phyloP scores from a whole-genome alignment of 2,888 invertebrate genomes.

The Diloba caeruleocephala region DNA sequence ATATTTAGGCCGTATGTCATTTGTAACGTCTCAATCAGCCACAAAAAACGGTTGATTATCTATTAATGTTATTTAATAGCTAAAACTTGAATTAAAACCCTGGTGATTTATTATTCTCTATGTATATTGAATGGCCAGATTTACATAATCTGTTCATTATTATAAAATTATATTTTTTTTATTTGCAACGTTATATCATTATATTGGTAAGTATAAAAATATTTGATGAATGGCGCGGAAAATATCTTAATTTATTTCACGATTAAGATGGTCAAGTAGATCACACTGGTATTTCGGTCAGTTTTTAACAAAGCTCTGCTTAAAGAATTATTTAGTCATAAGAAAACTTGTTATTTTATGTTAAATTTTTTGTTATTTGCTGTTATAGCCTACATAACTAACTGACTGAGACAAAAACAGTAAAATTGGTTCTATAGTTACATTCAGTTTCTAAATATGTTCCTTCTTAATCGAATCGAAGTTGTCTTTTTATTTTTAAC shows the following conservation, averaged over 20 bases:
- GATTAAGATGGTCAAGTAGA: constrained; percentile 47
- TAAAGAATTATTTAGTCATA: background rate
- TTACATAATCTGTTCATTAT: constrained; percentile 67
- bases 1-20: constrained; percentile 61
- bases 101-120: constrained; percentile 63
- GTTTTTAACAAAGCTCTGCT: background rate
- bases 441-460: constrained; percentile 6
- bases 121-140: constrained; percentile 58
- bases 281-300: constrained; percentile 5
- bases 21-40: constrained; percentile 63
- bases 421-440: too few relatives aligned
- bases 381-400: too few relatives aligned
- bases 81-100: constrained; percentile 67
- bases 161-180: constrained; percentile 52
- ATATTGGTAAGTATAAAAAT: constrained; percentile 31
- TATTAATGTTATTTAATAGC: constrained; percentile 67
- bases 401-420: too few relatives aligned
- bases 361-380: too few relatives aligned
- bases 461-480: constrained; percentile 15
- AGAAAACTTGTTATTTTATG: too few relatives aligned
- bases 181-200: constrained; percentile 52
- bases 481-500: constrained; percentile 20
- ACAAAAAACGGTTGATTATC: constrained; percentile 61
- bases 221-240: constrained; percentile 48
- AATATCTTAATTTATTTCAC: constrained; percentile 35